A percentile compares a stretch with the other conserved stretches of the same genome.
These are phyloP conservation scores for Scaptomyza hsui DNA, from an alignment of 1,140 invertebrate species.

Conservation along the genomic window DNA sequence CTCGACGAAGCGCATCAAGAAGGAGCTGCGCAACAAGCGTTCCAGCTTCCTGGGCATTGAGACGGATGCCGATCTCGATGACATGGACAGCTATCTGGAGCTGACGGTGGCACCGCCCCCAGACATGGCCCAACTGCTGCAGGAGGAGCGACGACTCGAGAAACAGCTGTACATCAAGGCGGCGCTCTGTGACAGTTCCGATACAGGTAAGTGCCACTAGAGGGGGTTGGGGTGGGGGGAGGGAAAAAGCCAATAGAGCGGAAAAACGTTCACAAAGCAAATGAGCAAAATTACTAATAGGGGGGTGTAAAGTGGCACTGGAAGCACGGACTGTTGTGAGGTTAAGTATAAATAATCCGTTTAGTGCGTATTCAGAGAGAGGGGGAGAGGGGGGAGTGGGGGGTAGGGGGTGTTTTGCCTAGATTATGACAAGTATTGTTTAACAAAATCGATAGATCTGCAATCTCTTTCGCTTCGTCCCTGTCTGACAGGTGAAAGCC, in stretches of 20 bases:
- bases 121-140: slow-evolving; percentile 90
- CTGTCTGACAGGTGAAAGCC: slow-evolving; percentile 85
- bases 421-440: not conserved
- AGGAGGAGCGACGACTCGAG: slow-evolving; percentile 91
- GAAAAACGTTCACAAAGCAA: slow-evolving; percentile 48
- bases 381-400: no score
- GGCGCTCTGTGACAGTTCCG: slow-evolving; percentile 85
- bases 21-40: slow-evolving; percentile 92
- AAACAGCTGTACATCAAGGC: slow-evolving; percentile 88
- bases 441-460: not conserved
- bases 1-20: slow-evolving; percentile 93
- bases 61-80: slow-evolving; percentile 86
- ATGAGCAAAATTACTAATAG: not conserved
- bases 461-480: slow-evolving; percentile 3
- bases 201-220: slow-evolving; percentile 79
- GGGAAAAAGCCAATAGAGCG: slow-evolving; percentile 43
- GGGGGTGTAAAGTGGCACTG: not conserved
- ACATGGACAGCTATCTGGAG: slow-evolving; percentile 87
- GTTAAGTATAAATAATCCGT: slow-evolving; percentile 80
- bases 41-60: slow-evolving; percentile 94
- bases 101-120: slow-evolving; percentile 90
- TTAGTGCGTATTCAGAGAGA: slow-evolving; percentile 57
- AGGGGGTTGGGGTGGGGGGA: not conserved
- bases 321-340: slow-evolving; percentile 39
- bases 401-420: not conserved